A percentile compares a stretch with the other conserved stretches of the same genome.
Conservation (phyloP, 2,888 invertebrate genomes). For the Megaustenia siamemsis region DNA sequence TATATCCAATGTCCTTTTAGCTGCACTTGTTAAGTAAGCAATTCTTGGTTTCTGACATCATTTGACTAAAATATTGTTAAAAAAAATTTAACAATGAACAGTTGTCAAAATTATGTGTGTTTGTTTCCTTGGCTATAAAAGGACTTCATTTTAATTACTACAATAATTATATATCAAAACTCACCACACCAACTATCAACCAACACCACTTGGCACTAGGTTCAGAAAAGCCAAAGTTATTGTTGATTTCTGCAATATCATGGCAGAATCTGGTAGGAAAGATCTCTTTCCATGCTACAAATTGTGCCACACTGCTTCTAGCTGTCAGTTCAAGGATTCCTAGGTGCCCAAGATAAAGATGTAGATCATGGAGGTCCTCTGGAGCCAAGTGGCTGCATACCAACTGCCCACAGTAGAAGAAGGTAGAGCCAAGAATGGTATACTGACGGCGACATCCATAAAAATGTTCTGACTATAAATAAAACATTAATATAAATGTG, state of each 20-base stretch:
- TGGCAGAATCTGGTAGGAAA: constrained; percentile 75
- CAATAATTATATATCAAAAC: constrained; percentile 54
- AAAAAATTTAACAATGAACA: too few species aligned
- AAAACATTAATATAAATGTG: too few species aligned
- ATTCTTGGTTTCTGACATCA: too few species aligned
- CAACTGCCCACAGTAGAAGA: constrained; percentile 84
- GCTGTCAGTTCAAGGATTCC: constrained; percentile 84
- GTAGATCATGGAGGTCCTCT: constrained; percentile 87
- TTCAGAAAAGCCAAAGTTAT: constrained; percentile 76
- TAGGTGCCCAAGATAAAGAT: constrained; percentile 87
- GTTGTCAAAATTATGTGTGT: too few species aligned
- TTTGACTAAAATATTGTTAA: too few species aligned
- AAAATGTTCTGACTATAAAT: constrained; percentile 79
- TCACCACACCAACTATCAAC: constrained; percentile 78
- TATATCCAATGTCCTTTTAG: too few species aligned
- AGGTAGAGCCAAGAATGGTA: constrained; percentile 83
- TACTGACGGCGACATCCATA: constrained; percentile 88
- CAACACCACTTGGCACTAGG: constrained; percentile 77
- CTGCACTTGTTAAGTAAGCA: too few species aligned
- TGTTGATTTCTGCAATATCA: constrained; percentile 67
- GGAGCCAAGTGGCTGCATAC: constrained; percentile 89
- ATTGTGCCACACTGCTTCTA: constrained; percentile 69
- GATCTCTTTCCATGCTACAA: constrained; percentile 78
- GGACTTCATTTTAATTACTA: neutral
- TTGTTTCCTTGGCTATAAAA: too few species aligned